Evolutionary conservation across 2,888 invertebrate species (phyloP).

Genomic region (Lissocephala sabroskyi): DNA sequence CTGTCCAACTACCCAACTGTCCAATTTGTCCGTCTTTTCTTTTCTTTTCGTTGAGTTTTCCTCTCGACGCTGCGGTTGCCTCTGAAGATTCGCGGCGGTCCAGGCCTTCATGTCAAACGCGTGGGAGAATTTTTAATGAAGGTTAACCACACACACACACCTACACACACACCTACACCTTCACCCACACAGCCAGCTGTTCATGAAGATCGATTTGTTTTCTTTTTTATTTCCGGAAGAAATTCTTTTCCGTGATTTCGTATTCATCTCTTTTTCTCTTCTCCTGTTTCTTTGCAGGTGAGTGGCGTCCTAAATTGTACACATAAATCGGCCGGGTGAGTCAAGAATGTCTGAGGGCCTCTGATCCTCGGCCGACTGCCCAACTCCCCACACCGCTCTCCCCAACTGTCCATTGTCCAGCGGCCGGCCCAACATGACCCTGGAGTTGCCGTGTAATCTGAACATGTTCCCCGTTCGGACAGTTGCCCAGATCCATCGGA

Average conservation of each 20-base stretch:
- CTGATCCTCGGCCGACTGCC: too few species aligned
- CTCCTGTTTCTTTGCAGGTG: slow-evolving; percentile 40
- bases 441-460: slow-evolving; percentile 63
- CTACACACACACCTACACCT: too few species aligned
- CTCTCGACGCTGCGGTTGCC: background rate
- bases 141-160: slow-evolving; percentile 10
- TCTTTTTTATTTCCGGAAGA: too few species aligned
- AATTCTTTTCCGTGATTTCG: background rate
- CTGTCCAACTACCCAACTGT: background rate
- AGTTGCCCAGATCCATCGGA: too few species aligned
- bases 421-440: too few species aligned
- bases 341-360: too few species aligned
- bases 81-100: background rate
- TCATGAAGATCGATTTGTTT: too few species aligned
- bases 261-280: background rate
- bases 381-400: too few species aligned
- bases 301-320: slow-evolving; percentile 25
- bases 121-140: slow-evolving; percentile 55
- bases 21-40: slow-evolving; percentile 25
- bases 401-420: too few species aligned
- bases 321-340: too few species aligned
- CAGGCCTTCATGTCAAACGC: slow-evolving; percentile 28
- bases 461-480: too few species aligned
- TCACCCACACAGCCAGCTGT: too few species aligned
- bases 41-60: slow-evolving; percentile 1